A percentile compares a stretch with the other conserved stretches of the same genome.
Evolutionary conservation across 2,888 invertebrate species (phyloP).

Genomic region (Gnatocerus cornutus): DNA sequence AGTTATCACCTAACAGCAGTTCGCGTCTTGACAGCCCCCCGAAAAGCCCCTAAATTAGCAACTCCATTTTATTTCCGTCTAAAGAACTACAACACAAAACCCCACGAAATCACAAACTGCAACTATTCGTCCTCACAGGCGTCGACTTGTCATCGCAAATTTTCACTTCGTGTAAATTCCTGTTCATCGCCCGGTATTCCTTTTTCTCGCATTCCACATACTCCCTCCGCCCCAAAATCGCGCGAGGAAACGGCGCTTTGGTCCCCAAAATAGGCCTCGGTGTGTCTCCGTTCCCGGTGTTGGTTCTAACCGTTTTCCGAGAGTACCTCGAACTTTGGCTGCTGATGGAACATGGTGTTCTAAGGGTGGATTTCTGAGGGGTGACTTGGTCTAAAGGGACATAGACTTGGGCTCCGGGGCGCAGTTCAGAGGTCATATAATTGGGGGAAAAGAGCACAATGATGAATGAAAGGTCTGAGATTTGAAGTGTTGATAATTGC

Average conservation of each 20-base stretch:
- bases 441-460: slow-evolving; percentile 5
- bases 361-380: slow-evolving; percentile 6
- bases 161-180: slow-evolving; percentile 59
- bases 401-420: slow-evolving; percentile 62
- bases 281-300: slow-evolving; percentile 50
- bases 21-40: too few relatives aligned
- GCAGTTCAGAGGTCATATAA: slow-evolving; percentile 56
- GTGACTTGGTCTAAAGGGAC: slow-evolving; percentile 52
- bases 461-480: background rate
- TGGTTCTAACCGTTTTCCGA: slow-evolving; percentile 52
- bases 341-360: background rate
- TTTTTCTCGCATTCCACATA: slow-evolving; percentile 52
- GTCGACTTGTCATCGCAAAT: slow-evolving; percentile 54
- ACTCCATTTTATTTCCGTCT: background rate
- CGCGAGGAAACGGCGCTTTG: slow-evolving; percentile 56
- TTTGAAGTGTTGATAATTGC: slow-evolving; percentile 9
- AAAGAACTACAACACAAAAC: background rate
- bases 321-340: slow-evolving; percentile 47
- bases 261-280: slow-evolving; percentile 59
- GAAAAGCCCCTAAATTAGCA: background rate
- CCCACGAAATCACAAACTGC: slow-evolving; percentile 32
- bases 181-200: slow-evolving; percentile 58
- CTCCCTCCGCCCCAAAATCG: slow-evolving; percentile 62
- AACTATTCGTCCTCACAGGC: slow-evolving; percentile 19
- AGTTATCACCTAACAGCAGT: too few relatives aligned